A percentile compares a stretch with the other conserved stretches of the same genome.
Conservation (phyloP, 2,797 vertebrate genomes). For the Lerista edwardsae region DNA sequence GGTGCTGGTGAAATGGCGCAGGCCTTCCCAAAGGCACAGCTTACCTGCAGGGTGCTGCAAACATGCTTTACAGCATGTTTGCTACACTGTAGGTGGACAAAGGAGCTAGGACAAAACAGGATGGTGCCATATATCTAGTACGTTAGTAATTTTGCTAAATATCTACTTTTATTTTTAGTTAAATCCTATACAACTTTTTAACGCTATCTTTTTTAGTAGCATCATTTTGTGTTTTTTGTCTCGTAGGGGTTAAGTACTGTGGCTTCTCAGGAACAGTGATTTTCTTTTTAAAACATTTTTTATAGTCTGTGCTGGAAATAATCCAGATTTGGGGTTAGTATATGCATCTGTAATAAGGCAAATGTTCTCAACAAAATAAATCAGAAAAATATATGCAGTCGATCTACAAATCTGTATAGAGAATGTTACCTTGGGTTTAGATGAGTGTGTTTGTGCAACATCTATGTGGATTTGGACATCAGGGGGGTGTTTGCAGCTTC, state of each 20-base stretch:
- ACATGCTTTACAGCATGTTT: background rate
- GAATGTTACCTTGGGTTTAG: background rate
- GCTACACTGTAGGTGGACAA: too few relatives aligned
- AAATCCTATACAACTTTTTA: background rate
- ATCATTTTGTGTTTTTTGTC: background rate
- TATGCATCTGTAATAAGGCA: background rate
- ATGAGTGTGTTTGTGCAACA: background rate
- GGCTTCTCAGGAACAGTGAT: background rate
- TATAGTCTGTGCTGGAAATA: background rate
- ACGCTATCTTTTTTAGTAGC: background rate
- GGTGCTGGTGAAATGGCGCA: too few relatives aligned
- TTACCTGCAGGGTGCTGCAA: background rate
- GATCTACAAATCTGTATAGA: background rate
- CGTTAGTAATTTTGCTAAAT: background rate
- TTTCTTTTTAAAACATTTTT: background rate
- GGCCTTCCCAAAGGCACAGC: too few relatives aligned
- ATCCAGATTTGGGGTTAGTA: conserved; percentile 14
- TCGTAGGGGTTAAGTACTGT: background rate
- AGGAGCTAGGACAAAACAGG: too few relatives aligned
- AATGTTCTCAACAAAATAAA: background rate
- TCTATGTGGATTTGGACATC: background rate
- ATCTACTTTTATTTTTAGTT: background rate
- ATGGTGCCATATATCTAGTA: background rate
- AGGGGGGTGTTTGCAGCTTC: background rate
- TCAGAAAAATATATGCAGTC: background rate